A percentile compares a stretch with the other conserved stretches of the same genome.
Conservation (phyloP, 2,113 vertebrate species). For the Chlorodrepanis virens region DNA sequence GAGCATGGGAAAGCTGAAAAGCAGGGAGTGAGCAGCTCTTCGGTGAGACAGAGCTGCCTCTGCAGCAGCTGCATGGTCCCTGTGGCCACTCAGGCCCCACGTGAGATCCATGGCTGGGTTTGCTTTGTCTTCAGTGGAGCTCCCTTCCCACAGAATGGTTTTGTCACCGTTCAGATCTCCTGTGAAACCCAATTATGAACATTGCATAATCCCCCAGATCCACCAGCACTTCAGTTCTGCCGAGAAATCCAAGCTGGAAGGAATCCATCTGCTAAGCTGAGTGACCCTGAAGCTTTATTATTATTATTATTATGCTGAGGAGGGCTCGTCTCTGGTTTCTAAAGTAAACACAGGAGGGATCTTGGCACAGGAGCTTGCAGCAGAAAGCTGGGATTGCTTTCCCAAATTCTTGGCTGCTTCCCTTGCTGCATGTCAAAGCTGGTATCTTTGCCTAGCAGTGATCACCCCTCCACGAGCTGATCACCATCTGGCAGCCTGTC, state of each 20-base stretch:
- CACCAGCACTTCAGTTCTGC: not conserved
- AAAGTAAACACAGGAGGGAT: constrained; percentile 51
- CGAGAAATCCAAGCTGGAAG: constrained; percentile 19
- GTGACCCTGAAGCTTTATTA: constrained; percentile 34
- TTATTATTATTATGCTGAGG: constrained; percentile 12
- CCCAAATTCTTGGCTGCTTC: constrained; percentile 46
- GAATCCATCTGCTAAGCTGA: constrained; percentile 17
- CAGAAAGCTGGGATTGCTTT: constrained; percentile 36
- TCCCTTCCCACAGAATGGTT: not conserved
- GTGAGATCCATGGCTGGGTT: fast-evolving
- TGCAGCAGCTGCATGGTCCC: not conserved
- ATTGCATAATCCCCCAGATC: not conserved
- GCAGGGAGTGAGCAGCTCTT: not conserved
- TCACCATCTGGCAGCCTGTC: constrained; percentile 56
- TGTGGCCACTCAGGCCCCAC: not conserved
- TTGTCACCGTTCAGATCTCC: not conserved
- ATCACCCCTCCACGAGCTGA: constrained; percentile 38
- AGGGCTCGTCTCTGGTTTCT: constrained; percentile 19
- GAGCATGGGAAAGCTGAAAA: not conserved
- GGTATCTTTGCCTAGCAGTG: constrained; percentile 38
- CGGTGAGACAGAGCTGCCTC: not conserved
- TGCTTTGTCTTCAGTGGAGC: not conserved
- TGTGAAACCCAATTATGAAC: not conserved
- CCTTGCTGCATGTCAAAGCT: constrained; percentile 66
- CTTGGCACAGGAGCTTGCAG: constrained; percentile 43